Evolutionary conservation across 2,888 invertebrate genomes (phyloP).

Genomic region (Hemaris fuciformis): DNA sequence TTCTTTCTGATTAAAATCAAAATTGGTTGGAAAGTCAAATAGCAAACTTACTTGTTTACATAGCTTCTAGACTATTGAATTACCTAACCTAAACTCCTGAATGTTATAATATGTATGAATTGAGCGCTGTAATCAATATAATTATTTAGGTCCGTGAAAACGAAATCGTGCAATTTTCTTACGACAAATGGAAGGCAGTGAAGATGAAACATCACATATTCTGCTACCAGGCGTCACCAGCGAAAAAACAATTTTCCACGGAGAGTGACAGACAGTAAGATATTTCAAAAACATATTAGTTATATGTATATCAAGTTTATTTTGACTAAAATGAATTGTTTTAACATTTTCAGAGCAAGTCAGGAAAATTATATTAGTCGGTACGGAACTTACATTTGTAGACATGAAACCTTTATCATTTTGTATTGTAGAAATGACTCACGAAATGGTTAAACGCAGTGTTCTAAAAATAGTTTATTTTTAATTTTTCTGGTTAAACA

Average conservation of each 20-base stretch:
- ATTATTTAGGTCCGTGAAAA: slow-evolving; percentile 86
- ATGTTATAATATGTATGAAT: too few relatives aligned
- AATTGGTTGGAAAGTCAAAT: too few relatives aligned
- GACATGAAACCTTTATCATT: slow-evolving; percentile 10
- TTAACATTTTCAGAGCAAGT: slow-evolving; percentile 75
- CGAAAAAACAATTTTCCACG: slow-evolving; percentile 90
- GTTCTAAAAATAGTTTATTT: not conserved
- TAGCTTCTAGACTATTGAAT: too few relatives aligned
- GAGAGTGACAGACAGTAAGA: slow-evolving; percentile 85
- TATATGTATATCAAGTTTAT: slow-evolving; percentile 14
- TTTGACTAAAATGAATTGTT: slow-evolving; percentile 27
- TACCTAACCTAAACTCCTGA: too few relatives aligned
- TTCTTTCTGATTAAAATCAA: too few relatives aligned
- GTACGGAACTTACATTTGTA: slow-evolving; percentile 47
- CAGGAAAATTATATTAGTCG: slow-evolving; percentile 76
- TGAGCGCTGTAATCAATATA: not conserved
- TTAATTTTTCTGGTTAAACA: too few relatives aligned
- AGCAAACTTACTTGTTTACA: too few relatives aligned
- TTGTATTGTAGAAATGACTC: not conserved
- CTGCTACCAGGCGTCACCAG: slow-evolving; percentile 93
- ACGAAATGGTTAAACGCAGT: not conserved
- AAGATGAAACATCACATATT: slow-evolving; percentile 94
- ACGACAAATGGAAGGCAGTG: slow-evolving; percentile 91
- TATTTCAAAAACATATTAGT: slow-evolving; percentile 16
- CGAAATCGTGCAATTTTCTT: slow-evolving; percentile 91